Evolutionary conservation across 1,140 invertebrate species (phyloP).

Genomic region (Trachymyrmex cornetzi): DNA sequence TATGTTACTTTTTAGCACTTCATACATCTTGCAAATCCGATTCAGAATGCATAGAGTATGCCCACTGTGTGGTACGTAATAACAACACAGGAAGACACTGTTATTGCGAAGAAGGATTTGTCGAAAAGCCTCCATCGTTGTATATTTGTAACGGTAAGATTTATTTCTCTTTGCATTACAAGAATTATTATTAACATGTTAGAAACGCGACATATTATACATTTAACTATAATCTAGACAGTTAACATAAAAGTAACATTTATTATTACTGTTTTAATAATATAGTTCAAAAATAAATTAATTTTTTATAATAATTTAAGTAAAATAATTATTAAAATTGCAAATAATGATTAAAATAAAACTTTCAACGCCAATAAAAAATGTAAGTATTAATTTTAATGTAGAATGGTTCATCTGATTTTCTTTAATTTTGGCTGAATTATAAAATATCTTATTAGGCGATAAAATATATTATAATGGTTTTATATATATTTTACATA

Average conservation of each 20-base stretch:
- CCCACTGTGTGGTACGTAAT: slow-evolving; percentile 81
- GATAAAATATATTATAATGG: too few species aligned
- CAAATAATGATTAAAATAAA: too few species aligned
- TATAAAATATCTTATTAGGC: background rate
- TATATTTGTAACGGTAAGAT: slow-evolving; percentile 81
- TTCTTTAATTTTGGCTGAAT: too few species aligned
- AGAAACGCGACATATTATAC: background rate
- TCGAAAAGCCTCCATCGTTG: slow-evolving; percentile 78
- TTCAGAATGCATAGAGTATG: slow-evolving; percentile 83
- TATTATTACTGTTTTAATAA: background rate
- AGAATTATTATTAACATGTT: slow-evolving; percentile 30
- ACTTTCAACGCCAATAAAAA: too few species aligned
- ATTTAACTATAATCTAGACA: background rate
- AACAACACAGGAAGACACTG: slow-evolving; percentile 82
- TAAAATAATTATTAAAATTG: too few species aligned
- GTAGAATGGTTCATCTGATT: too few species aligned
- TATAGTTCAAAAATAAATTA: background rate
- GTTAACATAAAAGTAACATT: background rate
- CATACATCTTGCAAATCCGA: slow-evolving; percentile 81
- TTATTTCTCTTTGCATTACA: background rate
- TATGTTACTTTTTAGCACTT: slow-evolving; percentile 78
- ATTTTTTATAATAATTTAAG: too few species aligned
- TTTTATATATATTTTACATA: too few species aligned
- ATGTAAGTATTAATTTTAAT: too few species aligned
- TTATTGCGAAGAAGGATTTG: slow-evolving; percentile 83